Evolutionary conservation across 2,797 vertebrate species (phyloP), one percentile per base, ranked within the genome.

Genomic region (Pitangus sulphuratus): DNA sequence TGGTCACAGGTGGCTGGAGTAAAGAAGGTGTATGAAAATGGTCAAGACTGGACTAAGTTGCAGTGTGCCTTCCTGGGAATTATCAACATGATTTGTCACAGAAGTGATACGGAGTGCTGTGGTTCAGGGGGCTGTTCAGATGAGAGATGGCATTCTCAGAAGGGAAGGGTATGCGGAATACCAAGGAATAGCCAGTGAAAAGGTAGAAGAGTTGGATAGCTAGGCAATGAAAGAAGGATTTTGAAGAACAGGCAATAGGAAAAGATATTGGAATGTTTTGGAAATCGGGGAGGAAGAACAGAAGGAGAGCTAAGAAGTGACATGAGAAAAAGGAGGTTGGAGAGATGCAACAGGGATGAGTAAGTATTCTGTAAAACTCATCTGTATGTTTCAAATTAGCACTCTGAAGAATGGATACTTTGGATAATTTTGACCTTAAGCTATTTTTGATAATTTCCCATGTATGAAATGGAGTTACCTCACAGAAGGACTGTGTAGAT

Each of bases 391-490:
- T 82, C 88, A 88, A 82, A 87, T 84, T 70, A 79, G 75, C 16
- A 80, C 31, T 9, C 30, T 87, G 82, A 92, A 77, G 80, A 89
- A 92, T 51, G 25, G 33, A 40, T 76, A 40, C 9, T 82, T 79
- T 28, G 45, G 68, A 83, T 68, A 71, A 90, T 85, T 93, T 90
- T 84, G 56, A 45, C 62, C 48, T 89, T 68, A 70, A 71, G 53
- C 51, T 92, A 26, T 89, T 90, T 94, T 89, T 74, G 62, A 30
- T 56, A 64, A 87, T 74, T 87, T 24, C 35, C 24, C 44, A 56
- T 71, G 68, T 93, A 70, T 64, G 51, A 93, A 87, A 84, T 77
- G 39, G 44, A 94, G 62, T 80, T 94, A 71, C 71, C 48, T 92
- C 62, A 75, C 64, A 90, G 60, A 79, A 89, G 68, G 64, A 53